phyloP scores from a whole-genome alignment of 92 coral and sea anemone genomes.

The Scolanthus callimorphus region DNA sequence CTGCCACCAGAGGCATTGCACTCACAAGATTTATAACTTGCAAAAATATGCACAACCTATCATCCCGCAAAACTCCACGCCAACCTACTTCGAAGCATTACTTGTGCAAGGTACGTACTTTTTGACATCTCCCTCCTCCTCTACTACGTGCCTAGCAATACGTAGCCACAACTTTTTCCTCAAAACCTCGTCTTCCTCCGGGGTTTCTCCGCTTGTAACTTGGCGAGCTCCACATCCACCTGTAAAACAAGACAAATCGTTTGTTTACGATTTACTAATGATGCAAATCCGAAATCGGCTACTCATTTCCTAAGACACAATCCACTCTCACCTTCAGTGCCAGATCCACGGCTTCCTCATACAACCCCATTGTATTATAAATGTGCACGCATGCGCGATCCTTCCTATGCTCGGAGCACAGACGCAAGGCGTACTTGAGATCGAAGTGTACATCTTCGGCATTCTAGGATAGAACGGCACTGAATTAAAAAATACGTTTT shows the following conservation, averaged over 20 bases:
- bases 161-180: slow-evolving; percentile 94
- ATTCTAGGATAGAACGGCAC: too few relatives aligned
- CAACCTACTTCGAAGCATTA: too few relatives aligned
- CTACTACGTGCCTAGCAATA: slow-evolving; percentile 96
- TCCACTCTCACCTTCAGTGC: slow-evolving; percentile 81
- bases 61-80: too few relatives aligned
- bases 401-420: slow-evolving; percentile 87
- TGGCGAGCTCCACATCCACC: slow-evolving; percentile 91
- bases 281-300: too few relatives aligned
- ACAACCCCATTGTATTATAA: slow-evolving; percentile 94
- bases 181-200: slow-evolving; percentile 90
- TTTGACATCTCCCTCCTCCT: slow-evolving; percentile 88
- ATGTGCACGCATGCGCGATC: slow-evolving; percentile 94
- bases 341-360: slow-evolving; percentile 95
- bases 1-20: too few relatives aligned
- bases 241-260: too few relatives aligned
- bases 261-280: too few relatives aligned
- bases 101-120: too few relatives aligned
- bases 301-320: too few relatives aligned
- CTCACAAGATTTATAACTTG: too few relatives aligned
- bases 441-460: slow-evolving; percentile 79
- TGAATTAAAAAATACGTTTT: too few relatives aligned
- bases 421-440: slow-evolving; percentile 87
- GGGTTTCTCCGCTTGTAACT: slow-evolving; percentile 94
- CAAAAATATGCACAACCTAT: too few relatives aligned